phyloP scores from a whole-genome alignment of 2,113 vertebrate genomes.

The Hirundichthys speculiger region DNA sequence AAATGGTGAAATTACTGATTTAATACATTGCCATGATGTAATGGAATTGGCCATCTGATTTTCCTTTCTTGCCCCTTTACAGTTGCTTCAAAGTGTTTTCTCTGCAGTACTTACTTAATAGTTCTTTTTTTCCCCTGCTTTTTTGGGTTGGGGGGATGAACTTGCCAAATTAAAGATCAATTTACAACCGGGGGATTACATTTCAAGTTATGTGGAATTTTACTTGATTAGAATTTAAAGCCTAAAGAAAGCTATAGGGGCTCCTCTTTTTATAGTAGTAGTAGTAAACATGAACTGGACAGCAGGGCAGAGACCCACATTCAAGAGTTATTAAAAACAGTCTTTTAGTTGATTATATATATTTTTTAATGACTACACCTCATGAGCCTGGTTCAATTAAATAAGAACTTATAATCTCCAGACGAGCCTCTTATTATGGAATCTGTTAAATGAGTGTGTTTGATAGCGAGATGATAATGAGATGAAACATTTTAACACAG shows the following conservation, averaged over 20 bases:
- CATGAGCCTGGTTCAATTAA: too few relatives aligned
- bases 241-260: not conserved
- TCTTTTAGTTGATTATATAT: not conserved
- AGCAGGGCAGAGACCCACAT: not conserved
- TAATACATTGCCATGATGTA: conserved; percentile 60
- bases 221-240: conserved; percentile 29
- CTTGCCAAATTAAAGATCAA: conserved; percentile 31
- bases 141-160: not conserved
- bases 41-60: conserved; percentile 65
- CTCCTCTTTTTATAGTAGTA: not conserved
- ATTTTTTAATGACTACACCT: not conserved
- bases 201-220: conserved; percentile 25
- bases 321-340: not conserved
- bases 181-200: not conserved
- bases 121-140: conserved; percentile 1
- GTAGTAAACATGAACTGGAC: not conserved
- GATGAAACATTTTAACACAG: too few relatives aligned
- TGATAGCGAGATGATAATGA: too few relatives aligned
- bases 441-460: too few relatives aligned
- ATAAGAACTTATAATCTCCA: too few relatives aligned
- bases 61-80: conserved; percentile 39
- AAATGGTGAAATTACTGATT: conserved; percentile 59
- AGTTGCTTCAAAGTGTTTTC: conserved; percentile 39
- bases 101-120: conserved; percentile 27
- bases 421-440: too few relatives aligned